Evolutionary conservation across 1,140 invertebrate species (phyloP).

Genomic region (Ganaspis sp.): DNA sequence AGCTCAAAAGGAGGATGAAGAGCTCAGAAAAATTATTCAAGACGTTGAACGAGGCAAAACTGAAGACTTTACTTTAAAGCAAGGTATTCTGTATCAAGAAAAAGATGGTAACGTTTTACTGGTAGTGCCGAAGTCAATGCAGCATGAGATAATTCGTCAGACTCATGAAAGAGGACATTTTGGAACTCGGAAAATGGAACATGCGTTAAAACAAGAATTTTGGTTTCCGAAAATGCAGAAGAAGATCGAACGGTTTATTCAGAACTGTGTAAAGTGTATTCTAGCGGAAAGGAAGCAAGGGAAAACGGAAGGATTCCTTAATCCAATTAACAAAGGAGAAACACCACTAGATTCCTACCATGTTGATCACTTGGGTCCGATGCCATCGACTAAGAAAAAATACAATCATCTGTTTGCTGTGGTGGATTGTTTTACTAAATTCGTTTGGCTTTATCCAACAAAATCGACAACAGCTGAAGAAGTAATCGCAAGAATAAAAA

Average conservation of each 20-base stretch:
- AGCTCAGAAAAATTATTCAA: no score
- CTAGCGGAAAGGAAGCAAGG: not conserved
- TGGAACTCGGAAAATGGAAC: not conserved
- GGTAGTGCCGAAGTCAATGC: not conserved
- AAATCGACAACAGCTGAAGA: not conserved
- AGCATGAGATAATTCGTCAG: not conserved
- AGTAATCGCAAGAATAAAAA: not conserved
- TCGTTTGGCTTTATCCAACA: not conserved
- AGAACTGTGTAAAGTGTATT: not conserved
- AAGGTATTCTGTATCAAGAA: not conserved
- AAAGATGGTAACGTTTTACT: not conserved
- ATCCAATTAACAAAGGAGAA: no score
- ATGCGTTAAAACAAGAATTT: not conserved
- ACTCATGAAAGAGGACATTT: not conserved
- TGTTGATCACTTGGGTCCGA: not conserved
- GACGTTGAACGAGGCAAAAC: not conserved
- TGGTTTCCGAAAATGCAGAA: not conserved
- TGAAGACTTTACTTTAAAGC: not conserved
- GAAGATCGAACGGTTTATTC: not conserved
- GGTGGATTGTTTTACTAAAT: not conserved
- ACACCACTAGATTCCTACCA: not conserved
- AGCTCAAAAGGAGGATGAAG: no score
- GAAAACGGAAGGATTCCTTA: no score
- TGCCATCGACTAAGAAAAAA: no score
- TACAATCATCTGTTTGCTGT: not conserved